These are phyloP conservation scores for Catocala fraxini DNA, from an alignment of 2,888 invertebrate species.

Conservation along the genomic window DNA sequence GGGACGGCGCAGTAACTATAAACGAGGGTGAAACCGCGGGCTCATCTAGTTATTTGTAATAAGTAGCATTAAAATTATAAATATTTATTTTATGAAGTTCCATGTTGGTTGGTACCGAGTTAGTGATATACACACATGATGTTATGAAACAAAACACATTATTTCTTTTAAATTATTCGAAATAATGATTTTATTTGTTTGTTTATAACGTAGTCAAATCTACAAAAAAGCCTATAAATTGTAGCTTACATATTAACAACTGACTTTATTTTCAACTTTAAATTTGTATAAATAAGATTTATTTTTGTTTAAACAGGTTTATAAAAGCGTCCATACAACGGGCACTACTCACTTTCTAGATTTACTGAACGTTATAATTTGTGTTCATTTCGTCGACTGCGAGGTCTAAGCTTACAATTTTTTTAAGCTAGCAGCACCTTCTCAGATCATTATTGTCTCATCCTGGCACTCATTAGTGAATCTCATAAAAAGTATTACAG, in stretches of 20 bases:
- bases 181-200: conserved; percentile 7
- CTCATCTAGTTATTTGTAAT: too few species aligned
- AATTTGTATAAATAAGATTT: conserved; percentile 40
- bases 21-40: too few species aligned
- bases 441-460: conserved; percentile 23
- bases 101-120: too few species aligned
- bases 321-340: conserved; percentile 34
- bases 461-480: conserved; percentile 7
- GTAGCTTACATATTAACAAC: not conserved
- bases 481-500: too few species aligned
- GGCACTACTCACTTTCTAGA: conserved; percentile 15
- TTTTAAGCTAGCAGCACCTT: conserved; percentile 8
- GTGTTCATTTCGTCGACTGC: conserved; percentile 27
- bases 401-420: conserved; percentile 6
- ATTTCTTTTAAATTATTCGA: not conserved
- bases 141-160: not conserved
- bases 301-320: conserved; percentile 37
- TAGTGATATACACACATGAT: too few species aligned
- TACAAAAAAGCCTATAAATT: not conserved
- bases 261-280: conserved; percentile 30
- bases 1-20: too few species aligned
- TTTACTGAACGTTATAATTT: conserved; percentile 27
- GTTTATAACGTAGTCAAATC: not conserved
- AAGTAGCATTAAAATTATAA: too few species aligned
- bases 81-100: too few species aligned